These are phyloP conservation scores for Chlorocebus sabaeus DNA, from an alignment of 2,113 vertebrate species.

Conservation along the genomic window DNA sequence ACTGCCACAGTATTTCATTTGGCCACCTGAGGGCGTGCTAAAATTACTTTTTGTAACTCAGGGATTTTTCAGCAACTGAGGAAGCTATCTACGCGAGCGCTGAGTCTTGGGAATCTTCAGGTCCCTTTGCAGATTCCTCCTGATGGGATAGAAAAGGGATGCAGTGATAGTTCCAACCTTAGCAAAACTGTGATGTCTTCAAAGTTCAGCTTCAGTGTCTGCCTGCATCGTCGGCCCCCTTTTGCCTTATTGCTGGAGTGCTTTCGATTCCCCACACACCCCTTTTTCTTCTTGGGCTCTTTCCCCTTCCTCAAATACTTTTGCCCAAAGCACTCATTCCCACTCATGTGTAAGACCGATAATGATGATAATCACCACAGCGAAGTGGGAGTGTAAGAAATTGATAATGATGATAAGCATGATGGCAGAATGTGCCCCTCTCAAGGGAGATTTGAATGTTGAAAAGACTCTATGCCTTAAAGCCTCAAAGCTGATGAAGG, in stretches of 20 bases:
- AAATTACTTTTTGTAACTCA: conserved; percentile 50
- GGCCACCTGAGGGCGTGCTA: conserved; percentile 80
- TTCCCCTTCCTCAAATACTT: neutral
- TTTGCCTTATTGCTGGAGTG: neutral
- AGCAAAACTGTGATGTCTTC: neutral
- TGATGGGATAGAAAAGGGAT: neutral
- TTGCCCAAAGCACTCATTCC: neutral
- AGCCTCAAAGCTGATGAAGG: neutral
- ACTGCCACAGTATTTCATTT: neutral
- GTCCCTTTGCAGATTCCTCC: neutral
- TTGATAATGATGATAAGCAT: neutral
- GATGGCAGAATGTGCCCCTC: neutral
- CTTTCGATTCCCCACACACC: neutral
- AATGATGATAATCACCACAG: neutral
- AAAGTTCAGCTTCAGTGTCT: neutral
- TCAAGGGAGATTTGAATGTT: neutral
- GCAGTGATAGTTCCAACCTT: neutral
- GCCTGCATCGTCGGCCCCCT: neutral
- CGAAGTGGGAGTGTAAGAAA: neutral
- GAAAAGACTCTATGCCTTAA: neutral
- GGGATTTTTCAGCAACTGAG: neutral
- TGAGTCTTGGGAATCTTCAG: neutral
- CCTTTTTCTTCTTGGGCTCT: neutral
- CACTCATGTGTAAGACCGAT: neutral
- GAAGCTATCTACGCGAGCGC: neutral